A percentile compares a stretch with the other conserved stretches of the same genome.
Evolutionary conservation across 2,888 invertebrate species (phyloP).

Genomic region (Proisotoma minuta): DNA sequence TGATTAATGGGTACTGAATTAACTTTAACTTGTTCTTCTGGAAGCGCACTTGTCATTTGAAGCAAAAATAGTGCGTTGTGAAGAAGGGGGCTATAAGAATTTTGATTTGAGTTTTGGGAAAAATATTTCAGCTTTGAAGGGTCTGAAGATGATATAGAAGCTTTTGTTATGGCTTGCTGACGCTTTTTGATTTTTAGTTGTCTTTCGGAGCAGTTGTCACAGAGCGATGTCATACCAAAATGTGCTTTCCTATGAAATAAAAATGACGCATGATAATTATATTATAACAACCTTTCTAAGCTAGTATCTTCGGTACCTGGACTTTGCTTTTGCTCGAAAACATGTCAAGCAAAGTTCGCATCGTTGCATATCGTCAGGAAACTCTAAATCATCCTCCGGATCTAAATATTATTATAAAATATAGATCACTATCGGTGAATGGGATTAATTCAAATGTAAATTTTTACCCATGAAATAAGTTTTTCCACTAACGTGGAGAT

Average conservation of each 20-base stretch:
- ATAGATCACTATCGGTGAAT: background rate
- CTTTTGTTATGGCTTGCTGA: conserved; percentile 47
- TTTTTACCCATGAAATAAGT: conserved; percentile 38
- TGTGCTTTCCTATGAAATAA: conserved; percentile 35
- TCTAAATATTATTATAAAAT: conserved; percentile 22
- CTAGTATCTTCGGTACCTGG: conserved; percentile 16
- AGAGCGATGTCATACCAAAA: conserved; percentile 60
- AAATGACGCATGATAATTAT: conserved; percentile 2
- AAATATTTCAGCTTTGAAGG: conserved; percentile 45
- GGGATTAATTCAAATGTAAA: conserved; percentile 1
- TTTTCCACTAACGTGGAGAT: conserved; percentile 40
- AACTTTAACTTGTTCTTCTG: conserved; percentile 24
- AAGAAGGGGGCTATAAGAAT: conserved; percentile 69
- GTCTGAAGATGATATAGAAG: conserved; percentile 46
- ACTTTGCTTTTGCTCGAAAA: conserved; percentile 27
- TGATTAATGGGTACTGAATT: conserved; percentile 23
- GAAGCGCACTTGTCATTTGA: conserved; percentile 44
- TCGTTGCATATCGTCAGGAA: conserved; percentile 47
- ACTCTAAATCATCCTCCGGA: conserved; percentile 47
- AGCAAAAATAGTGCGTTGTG: conserved; percentile 92
- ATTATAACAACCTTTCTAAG: background rate
- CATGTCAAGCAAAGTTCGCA: conserved; percentile 45
- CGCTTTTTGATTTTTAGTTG: conserved; percentile 55
- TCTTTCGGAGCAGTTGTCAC: conserved; percentile 82
- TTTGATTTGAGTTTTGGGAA: conserved; percentile 52